Conservation (phyloP, 2,888 invertebrate species). For the Latrodectus elegans region DNA sequence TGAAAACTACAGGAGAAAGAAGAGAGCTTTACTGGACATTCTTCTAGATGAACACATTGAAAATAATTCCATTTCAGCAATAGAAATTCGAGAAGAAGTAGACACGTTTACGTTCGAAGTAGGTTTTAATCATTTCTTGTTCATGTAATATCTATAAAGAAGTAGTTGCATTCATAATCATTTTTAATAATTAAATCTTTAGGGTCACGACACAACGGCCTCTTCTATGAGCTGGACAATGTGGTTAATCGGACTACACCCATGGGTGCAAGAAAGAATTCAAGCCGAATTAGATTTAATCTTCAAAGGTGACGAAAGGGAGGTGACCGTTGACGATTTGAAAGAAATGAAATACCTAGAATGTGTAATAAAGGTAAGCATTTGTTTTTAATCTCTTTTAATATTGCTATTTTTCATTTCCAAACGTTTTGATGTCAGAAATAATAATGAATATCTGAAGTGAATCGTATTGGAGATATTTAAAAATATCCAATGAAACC, state of each 20-base stretch:
- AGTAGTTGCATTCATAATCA: not conserved
- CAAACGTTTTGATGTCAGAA: not conserved
- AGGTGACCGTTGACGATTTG: slow-evolving; percentile 53
- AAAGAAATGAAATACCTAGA: slow-evolving; percentile 66
- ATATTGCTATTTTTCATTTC: not conserved
- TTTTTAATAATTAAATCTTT: not conserved
- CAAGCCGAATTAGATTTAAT: slow-evolving; percentile 60
- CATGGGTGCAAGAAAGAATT: slow-evolving; percentile 61
- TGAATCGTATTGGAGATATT: too few species aligned
- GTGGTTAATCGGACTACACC: slow-evolving; percentile 63
- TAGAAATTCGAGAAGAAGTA: slow-evolving; percentile 72
- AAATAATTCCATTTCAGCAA: slow-evolving; percentile 66
- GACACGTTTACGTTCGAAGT: slow-evolving; percentile 72
- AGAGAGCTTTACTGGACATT: slow-evolving; percentile 69
- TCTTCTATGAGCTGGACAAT: slow-evolving; percentile 44
- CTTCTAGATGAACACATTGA: slow-evolving; percentile 70
- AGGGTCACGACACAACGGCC: slow-evolving; percentile 65
- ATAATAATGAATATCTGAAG: not conserved
- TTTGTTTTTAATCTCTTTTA: not conserved
- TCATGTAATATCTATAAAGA: not conserved
- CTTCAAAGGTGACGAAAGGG: slow-evolving; percentile 48
- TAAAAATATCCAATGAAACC: too few species aligned
- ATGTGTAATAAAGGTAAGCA: slow-evolving; percentile 57
- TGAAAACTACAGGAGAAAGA: not conserved
- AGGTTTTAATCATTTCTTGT: not conserved